Percentiles rank a stretch among this genome's conserved stretches.
These are phyloP conservation scores for Temnothorax curvispinosus DNA, from an alignment of 1,140 invertebrate genomes.

Conservation along the genomic window DNA sequence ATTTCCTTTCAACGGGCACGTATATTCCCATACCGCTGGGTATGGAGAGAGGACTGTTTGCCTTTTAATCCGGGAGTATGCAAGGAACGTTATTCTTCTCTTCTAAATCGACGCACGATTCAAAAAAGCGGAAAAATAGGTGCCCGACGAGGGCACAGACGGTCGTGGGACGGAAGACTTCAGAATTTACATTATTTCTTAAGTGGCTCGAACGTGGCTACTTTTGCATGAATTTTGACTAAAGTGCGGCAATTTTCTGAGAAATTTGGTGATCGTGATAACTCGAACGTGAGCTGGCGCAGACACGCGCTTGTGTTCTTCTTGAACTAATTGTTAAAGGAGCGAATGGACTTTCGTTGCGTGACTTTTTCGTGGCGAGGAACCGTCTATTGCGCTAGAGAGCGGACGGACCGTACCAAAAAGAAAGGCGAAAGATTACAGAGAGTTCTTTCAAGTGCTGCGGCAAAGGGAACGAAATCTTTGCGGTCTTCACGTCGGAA, in stretches of 20 bases:
- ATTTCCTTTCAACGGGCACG: slow-evolving; percentile 85
- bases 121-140: slow-evolving; percentile 39
- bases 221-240: slow-evolving; percentile 22
- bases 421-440: slow-evolving; percentile 26
- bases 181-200: slow-evolving; percentile 28
- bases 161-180: background rate
- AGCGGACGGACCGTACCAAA: slow-evolving; percentile 7
- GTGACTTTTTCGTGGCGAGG: slow-evolving; percentile 33
- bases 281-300: background rate
- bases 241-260: background rate
- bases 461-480: slow-evolving; percentile 62
- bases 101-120: slow-evolving; percentile 39
- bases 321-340: slow-evolving; percentile 28
- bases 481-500: slow-evolving; percentile 27
- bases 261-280: slow-evolving; percentile 12
- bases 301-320: slow-evolving; percentile 21
- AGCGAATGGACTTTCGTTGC: slow-evolving; percentile 31
- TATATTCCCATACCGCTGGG: slow-evolving; percentile 65
- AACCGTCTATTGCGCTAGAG: slow-evolving; percentile 38
- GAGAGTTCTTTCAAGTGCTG: slow-evolving; percentile 50
- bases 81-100: slow-evolving; percentile 84
- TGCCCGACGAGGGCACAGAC: slow-evolving; percentile 21
- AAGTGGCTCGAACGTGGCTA: background rate
- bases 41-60: slow-evolving; percentile 78
- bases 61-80: slow-evolving; percentile 84